Base-by-base conservation (phyloP, 2,888 invertebrate species). In the Stenodera caucasica region DNA sequence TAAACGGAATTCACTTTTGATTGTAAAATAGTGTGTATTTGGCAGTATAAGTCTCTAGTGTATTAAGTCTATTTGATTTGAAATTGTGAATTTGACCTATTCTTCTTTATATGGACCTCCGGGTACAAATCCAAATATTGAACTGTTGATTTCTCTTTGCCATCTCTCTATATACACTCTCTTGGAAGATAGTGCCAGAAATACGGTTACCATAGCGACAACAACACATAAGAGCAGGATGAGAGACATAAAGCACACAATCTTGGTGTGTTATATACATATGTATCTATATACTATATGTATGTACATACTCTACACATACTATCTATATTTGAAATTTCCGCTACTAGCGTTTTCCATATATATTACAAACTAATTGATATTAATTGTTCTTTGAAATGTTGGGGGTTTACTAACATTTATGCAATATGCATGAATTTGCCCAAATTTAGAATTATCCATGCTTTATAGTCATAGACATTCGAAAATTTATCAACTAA, bases 131-230 rank as follows among this genome's bases (percentile, higher is more conserved):
- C 62, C 62, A 58, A 62, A 62, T 66, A 66, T 67, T 61, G 67
- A 67, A 68, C 63, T 67, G 66, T 64, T 68, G 68, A 68, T 68
- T 65, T 61, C 65, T 62, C 45, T n/a, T n/a, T n/a, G n/a, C n/a
- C n/a, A n/a, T 61, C 57, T 33, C 51, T 49, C 58, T 45, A 11
- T 45, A 5, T 21, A 3, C 18, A 29, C 61, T 57, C 61, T 58
- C 58, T 61, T 55, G 49, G 30, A 58, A 58, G 62, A 55, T 62
- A 58, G 55, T 58, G 18, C 45, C 12, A 58, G 58, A 58, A 49
- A 33, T 33, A 35, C 52, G 58, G 61, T 61, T 50, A 14, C 53
- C 58, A 62, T 62, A 51, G 62, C n/a, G n/a, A n/a, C 62, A 62
- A 62, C 62, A 40, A 14, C 5, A 35, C 14, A 35, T 11, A 45